Base-by-base conservation (phyloP, 2,113 vertebrate species). In the Chaenogobius annularis region DNA sequence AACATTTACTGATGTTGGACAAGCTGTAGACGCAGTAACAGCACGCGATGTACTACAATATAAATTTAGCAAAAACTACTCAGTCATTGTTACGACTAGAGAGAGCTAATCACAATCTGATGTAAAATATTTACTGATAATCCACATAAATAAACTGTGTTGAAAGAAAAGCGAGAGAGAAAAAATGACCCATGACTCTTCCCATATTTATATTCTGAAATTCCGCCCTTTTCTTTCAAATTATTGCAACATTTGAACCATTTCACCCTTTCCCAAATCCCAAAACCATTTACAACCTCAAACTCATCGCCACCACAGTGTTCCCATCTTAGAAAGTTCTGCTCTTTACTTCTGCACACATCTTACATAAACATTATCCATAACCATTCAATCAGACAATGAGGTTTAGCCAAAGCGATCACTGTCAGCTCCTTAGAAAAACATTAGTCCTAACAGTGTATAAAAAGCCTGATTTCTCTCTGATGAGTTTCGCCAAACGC, bases 401-500 rank as follows among this genome's bases (percentile, higher is more conserved):
- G 73, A 26, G 56, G 23, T 14, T 1, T 11, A 9, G 58, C 58
- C 58, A 61, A 61, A 13, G 7, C 13, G 14, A 35, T 26, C 58
- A 77, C 26, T 65, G 58, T 52, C 63, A 69, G 58, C 20, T 48
- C 13, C 23, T 61, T 44, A 61, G 63, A 22, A 68, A 69, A 69
- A 78, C 55, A 35, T 9, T n/a, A 44, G 55, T 66, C 58, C 64
- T 47, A 75, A 68, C 64, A 62, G 47, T 56, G 23, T 68, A 50
- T 47, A 65, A 22, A 54, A 62, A 64, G 37, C 37, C 56, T 64
- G 74, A 62, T 71, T 22, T 70, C 40, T 62, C 63, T 81, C 73
- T 40, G 37, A 81, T 75, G 73, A 80, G 61, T 58, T 79, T 58
- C 70, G 58, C 50, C 77, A 65, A n/a, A 37, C 73, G 13, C 20